A percentile compares a stretch with the other conserved stretches of the same genome.
Evolutionary conservation across 2,113 vertebrate species (phyloP).

Genomic region (Eclectus roratus): DNA sequence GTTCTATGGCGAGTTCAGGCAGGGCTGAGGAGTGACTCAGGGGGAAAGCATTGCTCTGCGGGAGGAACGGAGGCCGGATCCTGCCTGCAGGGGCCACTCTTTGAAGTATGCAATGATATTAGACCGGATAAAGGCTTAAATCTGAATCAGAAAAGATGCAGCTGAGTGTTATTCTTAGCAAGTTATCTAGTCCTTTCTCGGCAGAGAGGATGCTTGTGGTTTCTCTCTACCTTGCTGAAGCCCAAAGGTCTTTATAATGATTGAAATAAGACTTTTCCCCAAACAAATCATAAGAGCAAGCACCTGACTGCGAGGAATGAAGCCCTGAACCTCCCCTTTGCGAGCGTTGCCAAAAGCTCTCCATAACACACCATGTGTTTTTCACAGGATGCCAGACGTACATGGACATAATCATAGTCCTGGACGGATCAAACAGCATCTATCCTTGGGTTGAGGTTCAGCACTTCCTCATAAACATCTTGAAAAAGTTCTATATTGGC

Average conservation of each 20-base stretch:
- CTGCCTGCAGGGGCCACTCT: background rate
- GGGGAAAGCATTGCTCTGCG: background rate
- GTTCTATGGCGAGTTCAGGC: background rate
- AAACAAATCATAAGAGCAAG: background rate
- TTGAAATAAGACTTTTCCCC: background rate
- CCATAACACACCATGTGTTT: background rate
- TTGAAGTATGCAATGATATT: background rate
- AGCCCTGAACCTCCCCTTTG: background rate
- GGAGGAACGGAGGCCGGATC: background rate
- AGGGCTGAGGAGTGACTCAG: constrained; percentile 16
- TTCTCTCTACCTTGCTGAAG: background rate
- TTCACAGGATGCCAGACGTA: constrained; percentile 92
- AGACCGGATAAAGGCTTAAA: background rate
- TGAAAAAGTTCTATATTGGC: constrained; percentile 93
- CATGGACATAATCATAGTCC: constrained; percentile 96
- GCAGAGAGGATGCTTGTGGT: background rate
- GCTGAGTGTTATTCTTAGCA: background rate
- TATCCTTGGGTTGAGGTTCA: constrained; percentile 98
- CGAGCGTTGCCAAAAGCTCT: background rate
- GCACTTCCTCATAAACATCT: constrained; percentile 93
- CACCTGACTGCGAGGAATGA: background rate
- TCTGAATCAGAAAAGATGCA: background rate
- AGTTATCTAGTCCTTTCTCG: background rate
- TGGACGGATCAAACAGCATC: constrained; percentile 98
- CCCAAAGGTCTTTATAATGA: background rate